Evolutionary conservation across 1,140 invertebrate genomes (phyloP).

Genomic region (Anthonomus grandis): DNA sequence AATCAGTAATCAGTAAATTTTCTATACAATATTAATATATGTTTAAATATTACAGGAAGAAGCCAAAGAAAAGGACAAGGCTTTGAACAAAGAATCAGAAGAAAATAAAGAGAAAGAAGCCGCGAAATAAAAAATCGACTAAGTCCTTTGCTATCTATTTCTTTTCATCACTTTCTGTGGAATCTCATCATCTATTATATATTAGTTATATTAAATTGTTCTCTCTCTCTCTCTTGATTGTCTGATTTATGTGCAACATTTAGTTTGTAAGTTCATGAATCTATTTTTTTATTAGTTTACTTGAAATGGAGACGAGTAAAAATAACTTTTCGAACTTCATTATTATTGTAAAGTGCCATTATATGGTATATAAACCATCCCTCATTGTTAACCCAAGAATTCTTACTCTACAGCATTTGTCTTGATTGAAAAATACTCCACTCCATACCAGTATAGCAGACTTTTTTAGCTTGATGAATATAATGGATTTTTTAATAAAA

Average conservation of each 20-base stretch:
- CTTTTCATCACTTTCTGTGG: constrained; percentile 11
- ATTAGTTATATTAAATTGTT: constrained; percentile 22
- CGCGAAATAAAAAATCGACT: constrained; percentile 50
- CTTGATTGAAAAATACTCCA: constrained; percentile 15
- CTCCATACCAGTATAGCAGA: constrained; percentile 4
- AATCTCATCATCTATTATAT: constrained; percentile 24
- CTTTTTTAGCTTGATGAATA: constrained; percentile 42
- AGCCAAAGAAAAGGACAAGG: constrained; percentile 63
- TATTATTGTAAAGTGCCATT: constrained; percentile 16
- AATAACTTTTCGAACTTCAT: background rate
- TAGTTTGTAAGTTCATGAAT: constrained; percentile 37
- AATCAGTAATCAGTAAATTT: no score
- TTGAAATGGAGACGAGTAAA: background rate
- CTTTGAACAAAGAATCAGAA: constrained; percentile 66
- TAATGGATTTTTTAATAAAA: constrained; percentile 41
- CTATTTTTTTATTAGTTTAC: constrained; percentile 2
- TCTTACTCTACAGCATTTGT: background rate
- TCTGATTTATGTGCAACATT: constrained; percentile 39
- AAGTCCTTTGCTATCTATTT: constrained; percentile 30
- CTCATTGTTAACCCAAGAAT: background rate
- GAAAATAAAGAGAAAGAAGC: constrained; percentile 71
- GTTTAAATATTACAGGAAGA: constrained; percentile 50
- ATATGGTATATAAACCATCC: no score
- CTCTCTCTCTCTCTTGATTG: constrained; percentile 23
- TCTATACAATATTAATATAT: no score